Evolutionary conservation across 1,140 invertebrate species (phyloP).

Genomic region (Wasmannia auropunctata): DNA sequence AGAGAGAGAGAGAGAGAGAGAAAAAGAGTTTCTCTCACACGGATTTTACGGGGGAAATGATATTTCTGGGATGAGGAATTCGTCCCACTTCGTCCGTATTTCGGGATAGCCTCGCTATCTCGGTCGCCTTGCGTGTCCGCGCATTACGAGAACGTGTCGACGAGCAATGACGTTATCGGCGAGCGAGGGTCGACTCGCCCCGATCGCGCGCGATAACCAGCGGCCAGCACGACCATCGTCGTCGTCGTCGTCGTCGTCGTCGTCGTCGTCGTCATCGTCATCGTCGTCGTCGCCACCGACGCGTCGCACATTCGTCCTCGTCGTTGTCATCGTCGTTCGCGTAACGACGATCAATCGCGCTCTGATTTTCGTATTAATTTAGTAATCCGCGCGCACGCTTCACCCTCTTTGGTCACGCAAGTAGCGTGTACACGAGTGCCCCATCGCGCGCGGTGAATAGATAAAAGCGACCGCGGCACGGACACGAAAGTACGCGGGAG

Average conservation of each 20-base stretch:
- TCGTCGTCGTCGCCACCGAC: no score
- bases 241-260: background rate
- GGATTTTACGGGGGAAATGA: background rate
- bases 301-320: no score
- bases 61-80: conserved; percentile 22
- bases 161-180: conserved; percentile 32
- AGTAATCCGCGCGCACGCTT: conserved; percentile 52
- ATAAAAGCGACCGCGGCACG: conserved; percentile 39
- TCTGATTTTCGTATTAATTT: conserved; percentile 61
- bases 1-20: no score
- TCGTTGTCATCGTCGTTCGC: conserved; percentile 2
- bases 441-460: conserved; percentile 52
- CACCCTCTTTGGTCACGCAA: conserved; percentile 56
- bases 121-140: conserved; percentile 38
- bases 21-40: background rate
- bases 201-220: conserved; percentile 43
- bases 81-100: conserved; percentile 9
- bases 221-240: background rate
- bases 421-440: conserved; percentile 32
- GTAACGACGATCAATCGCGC: conserved; percentile 52
- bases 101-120: background rate
- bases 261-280: background rate
- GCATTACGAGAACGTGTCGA: conserved; percentile 37
- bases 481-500: conserved; percentile 9
- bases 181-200: conserved; percentile 32